Percentiles rank a stretch among this genome's conserved stretches.
These are phyloP conservation scores for Xiphophorus couchianus DNA, from an alignment of 2,113 vertebrate species.

Conservation along the genomic window DNA sequence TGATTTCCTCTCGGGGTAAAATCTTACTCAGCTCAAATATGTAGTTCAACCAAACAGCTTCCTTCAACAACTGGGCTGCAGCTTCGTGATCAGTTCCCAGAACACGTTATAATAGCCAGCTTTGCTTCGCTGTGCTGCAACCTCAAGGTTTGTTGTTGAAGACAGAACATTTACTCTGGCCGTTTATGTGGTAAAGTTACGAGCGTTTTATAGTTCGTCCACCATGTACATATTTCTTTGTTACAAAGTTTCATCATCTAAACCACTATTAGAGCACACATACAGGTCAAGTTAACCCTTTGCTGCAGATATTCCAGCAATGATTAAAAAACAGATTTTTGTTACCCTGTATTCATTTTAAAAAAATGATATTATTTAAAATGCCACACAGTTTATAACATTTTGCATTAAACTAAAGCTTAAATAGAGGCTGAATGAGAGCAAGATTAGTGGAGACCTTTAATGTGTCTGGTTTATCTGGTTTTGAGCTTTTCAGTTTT, in stretches of 20 bases:
- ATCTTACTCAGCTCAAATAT: slow-evolving; percentile 59
- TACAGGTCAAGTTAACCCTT: too few species aligned
- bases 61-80: slow-evolving; percentile 16
- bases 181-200: slow-evolving; percentile 55
- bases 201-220: not conserved
- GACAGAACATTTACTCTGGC: slow-evolving; percentile 32
- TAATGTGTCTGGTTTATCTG: not conserved
- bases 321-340: too few species aligned
- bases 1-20: slow-evolving; percentile 59
- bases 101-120: slow-evolving; percentile 47
- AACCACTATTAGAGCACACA: too few species aligned
- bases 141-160: slow-evolving; percentile 42
- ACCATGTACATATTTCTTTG: too few species aligned
- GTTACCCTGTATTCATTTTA: not conserved
- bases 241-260: too few species aligned
- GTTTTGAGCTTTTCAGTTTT: too few species aligned
- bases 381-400: too few species aligned
- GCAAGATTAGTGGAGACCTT: not conserved
- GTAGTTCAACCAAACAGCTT: slow-evolving; percentile 33
- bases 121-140: slow-evolving; percentile 11
- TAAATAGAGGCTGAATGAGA: not conserved
- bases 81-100: slow-evolving; percentile 40
- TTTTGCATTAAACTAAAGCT: not conserved
- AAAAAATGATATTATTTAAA: not conserved
- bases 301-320: too few species aligned